Evolutionary conservation across 2,113 vertebrate genomes (phyloP), one percentile per base, ranked within the genome.

Genomic region (Turnix velox): DNA sequence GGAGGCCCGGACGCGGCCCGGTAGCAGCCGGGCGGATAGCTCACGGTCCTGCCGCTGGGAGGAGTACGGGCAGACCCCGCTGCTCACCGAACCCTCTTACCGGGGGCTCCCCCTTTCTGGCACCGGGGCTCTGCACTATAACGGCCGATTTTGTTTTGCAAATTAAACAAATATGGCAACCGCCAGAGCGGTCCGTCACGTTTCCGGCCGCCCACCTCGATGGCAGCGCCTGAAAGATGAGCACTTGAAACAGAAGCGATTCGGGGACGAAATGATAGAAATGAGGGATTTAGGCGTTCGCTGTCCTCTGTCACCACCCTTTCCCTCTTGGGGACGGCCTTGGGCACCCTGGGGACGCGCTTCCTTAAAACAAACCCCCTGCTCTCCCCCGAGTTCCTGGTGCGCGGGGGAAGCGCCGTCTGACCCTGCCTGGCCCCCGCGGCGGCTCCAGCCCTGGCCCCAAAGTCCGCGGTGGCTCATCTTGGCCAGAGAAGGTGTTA

Each of bases 271-370:
- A 45, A 45, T 4, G 0, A 2, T 2, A 18, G 4, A 6, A 16
- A 43, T 20, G 0, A 1, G 7, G 2, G 11, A 7, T 14, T 19
- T 15, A 51, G 42, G 4, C 14, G 10, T 11, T 4, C 43, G 2
- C 12, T 14, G 28, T 7, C 7, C 12, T 19, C 33, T 17, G 33
- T 7, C 33, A 23, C 62, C 7, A 7, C 6, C 51, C 25, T 31
- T 45, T 15, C 28, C 39, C 35, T 5, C 5, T 35, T 6, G 69
- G 51, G 18, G 31, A 49, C 28, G 0, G 43, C 6, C 25, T 3
- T 6, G 11, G 19, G 19, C 57, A 13, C 16, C 15, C 22, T 31
- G 11, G 30, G 6, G 20, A 3, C 2, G 22, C 10, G 61, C 33
- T 37, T 35, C 45, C 10, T 37, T 35, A 4, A 27, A 18, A 39